Evolutionary conservation across 2,797 vertebrate genomes (phyloP).

Genomic region (Pogonophryne albipinna): DNA sequence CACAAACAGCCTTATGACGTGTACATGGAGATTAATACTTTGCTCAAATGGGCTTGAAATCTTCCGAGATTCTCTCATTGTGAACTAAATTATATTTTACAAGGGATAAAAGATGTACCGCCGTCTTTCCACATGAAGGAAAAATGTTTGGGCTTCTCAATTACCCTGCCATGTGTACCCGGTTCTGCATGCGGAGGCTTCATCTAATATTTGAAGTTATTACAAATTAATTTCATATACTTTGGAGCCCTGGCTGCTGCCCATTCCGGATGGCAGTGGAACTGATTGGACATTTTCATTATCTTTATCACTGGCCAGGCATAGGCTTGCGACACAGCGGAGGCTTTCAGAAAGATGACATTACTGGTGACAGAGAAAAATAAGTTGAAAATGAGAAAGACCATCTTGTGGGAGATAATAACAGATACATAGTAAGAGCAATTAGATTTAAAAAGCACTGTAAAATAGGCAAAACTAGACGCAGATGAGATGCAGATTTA

Average conservation of each 20-base stretch:
- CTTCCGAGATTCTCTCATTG: constrained; percentile 47
- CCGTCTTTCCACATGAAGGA: constrained; percentile 57
- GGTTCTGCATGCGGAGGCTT: constrained; percentile 39
- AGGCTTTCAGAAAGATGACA: constrained; percentile 17
- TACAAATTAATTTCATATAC: constrained; percentile 76
- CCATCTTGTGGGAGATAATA: constrained; percentile 8
- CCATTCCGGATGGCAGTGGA: constrained; percentile 48
- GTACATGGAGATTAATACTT: constrained; percentile 42
- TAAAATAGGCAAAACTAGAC: not conserved
- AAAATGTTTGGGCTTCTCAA: constrained; percentile 62
- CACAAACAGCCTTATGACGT: constrained; percentile 9
- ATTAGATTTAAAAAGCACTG: not conserved
- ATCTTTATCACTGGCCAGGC: constrained; percentile 41
- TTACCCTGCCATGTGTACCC: constrained; percentile 45
- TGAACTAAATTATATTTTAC: constrained; percentile 74
- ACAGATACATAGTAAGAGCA: not conserved
- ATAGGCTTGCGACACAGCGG: not conserved
- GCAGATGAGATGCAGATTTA: not conserved
- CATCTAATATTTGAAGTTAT: constrained; percentile 77
- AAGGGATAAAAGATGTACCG: constrained; percentile 66
- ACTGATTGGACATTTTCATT: constrained; percentile 68
- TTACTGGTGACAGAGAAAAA: constrained; percentile 39
- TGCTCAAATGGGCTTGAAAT: constrained; percentile 58
- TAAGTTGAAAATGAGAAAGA: constrained; percentile 36
- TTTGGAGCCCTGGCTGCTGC: constrained; percentile 41